Conservation (phyloP, 2,113 vertebrate genomes). For the Chaetodon trifascialis region DNA sequence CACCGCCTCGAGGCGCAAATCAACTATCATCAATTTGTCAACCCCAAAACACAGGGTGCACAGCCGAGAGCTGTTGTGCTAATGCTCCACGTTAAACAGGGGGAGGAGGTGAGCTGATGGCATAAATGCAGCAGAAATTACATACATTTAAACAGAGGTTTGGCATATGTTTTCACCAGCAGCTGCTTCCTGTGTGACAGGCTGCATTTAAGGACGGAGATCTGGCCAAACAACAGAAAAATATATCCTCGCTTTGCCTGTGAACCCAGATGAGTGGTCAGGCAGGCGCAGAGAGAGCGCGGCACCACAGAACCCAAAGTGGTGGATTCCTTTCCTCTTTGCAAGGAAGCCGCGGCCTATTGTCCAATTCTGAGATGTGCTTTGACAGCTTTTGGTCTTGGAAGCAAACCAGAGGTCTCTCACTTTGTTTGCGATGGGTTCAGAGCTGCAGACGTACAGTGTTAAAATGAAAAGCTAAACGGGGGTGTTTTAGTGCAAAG, state of each 20-base stretch:
- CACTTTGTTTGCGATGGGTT: conserved; percentile 54
- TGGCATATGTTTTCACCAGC: conserved; percentile 47
- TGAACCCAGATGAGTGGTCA: conserved; percentile 60
- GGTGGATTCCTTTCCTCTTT: conserved; percentile 58
- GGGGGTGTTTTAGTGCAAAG: conserved; percentile 31
- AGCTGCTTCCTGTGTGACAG: conserved; percentile 68
- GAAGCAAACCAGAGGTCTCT: conserved; percentile 49
- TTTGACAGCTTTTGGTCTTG: conserved; percentile 64
- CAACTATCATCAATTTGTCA: conserved; percentile 65
- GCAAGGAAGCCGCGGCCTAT: conserved; percentile 49
- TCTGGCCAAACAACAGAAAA: conserved; percentile 47
- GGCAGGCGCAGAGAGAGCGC: conserved; percentile 16
- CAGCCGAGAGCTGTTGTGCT: conserved; percentile 29
- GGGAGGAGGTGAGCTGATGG: conserved; percentile 46
- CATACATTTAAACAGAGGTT: conserved; percentile 65
- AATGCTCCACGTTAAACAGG: conserved; percentile 50
- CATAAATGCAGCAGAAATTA: conserved; percentile 59
- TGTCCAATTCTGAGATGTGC: conserved; percentile 51
- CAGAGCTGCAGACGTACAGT: conserved; percentile 37
- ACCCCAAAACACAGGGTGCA: conserved; percentile 50
- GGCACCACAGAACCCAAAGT: conserved; percentile 38
- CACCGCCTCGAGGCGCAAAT: conserved; percentile 55
- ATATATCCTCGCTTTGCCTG: conserved; percentile 47
- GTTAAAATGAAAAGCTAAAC: conserved; percentile 59
- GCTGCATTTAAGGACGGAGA: conserved; percentile 68